Evolutionary conservation across 1,140 invertebrate genomes (phyloP).

Genomic region (Ridgeia piscesae): DNA sequence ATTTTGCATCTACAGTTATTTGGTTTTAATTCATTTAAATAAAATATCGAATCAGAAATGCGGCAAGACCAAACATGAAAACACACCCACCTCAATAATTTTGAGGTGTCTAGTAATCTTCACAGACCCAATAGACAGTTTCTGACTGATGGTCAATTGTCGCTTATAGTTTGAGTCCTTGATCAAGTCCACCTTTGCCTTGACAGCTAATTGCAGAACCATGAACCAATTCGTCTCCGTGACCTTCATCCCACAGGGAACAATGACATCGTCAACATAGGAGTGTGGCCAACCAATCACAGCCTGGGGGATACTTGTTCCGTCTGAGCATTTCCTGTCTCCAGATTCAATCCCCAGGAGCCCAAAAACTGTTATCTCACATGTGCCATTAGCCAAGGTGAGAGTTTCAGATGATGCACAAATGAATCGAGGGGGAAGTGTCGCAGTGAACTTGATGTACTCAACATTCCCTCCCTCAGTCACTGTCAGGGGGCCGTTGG

Average conservation of each 20-base stretch:
- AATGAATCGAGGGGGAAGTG: conserved; percentile 7
- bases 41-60: not conserved
- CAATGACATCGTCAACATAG: not conserved
- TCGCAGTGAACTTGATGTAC: not conserved
- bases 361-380: not conserved
- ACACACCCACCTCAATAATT: not conserved
- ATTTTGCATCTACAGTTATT: not conserved
- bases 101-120: not conserved
- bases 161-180: not conserved
- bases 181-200: conserved; percentile 11
- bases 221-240: conserved; percentile 12
- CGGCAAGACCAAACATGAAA: not conserved
- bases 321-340: not conserved
- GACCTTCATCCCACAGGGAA: not conserved
- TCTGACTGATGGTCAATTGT: not conserved
- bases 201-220: not conserved
- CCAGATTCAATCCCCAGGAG: not conserved
- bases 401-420: not conserved
- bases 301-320: not conserved
- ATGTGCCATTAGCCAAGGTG: not conserved
- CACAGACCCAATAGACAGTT: not conserved
- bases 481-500: not conserved
- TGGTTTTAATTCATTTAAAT: not conserved
- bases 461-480: not conserved
- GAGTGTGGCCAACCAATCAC: not conserved